These are phyloP conservation scores for Hylomyscus alleni DNA, from an alignment of 2,797 vertebrate species.

Conservation along the genomic window DNA sequence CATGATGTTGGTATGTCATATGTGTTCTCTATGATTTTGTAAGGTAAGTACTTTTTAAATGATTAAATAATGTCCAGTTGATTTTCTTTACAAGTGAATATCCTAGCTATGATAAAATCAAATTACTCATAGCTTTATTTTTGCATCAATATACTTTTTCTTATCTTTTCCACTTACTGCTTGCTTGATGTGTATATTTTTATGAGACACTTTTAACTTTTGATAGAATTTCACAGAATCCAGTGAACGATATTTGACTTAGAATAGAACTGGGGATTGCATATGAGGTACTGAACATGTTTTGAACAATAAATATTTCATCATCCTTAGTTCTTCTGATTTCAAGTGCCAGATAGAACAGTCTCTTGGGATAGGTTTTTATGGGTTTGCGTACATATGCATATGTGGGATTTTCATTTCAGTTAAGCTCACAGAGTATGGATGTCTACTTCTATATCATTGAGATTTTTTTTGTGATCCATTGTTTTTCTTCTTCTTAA, in stretches of 20 bases:
- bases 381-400: not conserved
- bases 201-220: not conserved
- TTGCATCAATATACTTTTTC: not conserved
- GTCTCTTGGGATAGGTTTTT: not conserved
- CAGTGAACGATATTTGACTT: not conserved
- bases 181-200: not conserved
- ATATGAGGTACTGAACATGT: not conserved
- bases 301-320: not conserved
- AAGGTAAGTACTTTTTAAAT: not conserved
- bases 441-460: accelerated
- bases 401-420: not conserved
- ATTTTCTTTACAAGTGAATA: not conserved
- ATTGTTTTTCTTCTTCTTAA: not conserved
- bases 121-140: not conserved
- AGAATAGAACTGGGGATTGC: not conserved
- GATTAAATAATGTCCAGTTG: not conserved
- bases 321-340: not conserved
- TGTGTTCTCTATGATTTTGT: not conserved
- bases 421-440: not conserved
- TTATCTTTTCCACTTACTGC: not conserved
- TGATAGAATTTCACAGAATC: not conserved
- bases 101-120: not conserved
- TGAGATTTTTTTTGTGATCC: not conserved
- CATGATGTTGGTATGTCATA: not conserved
- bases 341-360: not conserved